Base-by-base conservation (phyloP, 2,888 invertebrate species). In the Sthenelais limicola region DNA sequence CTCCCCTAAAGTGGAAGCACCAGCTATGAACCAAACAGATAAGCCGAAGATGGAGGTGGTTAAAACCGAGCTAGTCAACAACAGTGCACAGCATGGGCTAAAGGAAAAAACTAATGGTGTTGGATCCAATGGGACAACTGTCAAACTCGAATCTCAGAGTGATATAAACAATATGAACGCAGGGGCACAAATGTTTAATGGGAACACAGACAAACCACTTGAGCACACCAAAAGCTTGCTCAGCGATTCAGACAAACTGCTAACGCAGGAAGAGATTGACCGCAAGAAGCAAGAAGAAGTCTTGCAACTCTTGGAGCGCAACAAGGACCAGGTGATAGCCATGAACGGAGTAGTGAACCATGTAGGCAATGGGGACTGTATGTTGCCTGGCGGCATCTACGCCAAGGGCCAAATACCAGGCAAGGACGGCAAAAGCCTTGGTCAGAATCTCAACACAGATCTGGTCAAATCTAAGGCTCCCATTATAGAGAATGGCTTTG, bases 291-390 rank as follows among this genome's bases (percentile, higher is more conserved):
- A 66, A 43, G 48, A 48, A 28, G 18, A 48, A 47, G 48, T 67
- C n/a, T 26, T 48, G 5, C 67, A 67, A 30, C 38, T 62, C 21
- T 26, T 62, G 21, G 62, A 62, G 3, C 35, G 62, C 9, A 62
- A 56, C 56, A 56, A 62, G 38, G 62, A 62, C 38, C 62, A 62
- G 21, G 62, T 62, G 62, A 26, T 62, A 28, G 62, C 77, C 73
- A 75, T 82, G 62, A 82, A 82, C 76, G 82, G 82, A 51, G 74
- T 82, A 72, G 74, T 79, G 30, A 80, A 81, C 76, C 82, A 82
- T 75, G 71, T 79, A 48, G 74, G 77, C 48, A 73, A 76, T 48
- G 76, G 74, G 24, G 74, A 74, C 48, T 66, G 66, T 24, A 15
- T 38, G 2, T 21, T 62, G 7, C 62, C 62, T 4, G n/a, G 9